Evolutionary conservation across 2,888 invertebrate species (phyloP).

Genomic region (Hypsopygia costalis): DNA sequence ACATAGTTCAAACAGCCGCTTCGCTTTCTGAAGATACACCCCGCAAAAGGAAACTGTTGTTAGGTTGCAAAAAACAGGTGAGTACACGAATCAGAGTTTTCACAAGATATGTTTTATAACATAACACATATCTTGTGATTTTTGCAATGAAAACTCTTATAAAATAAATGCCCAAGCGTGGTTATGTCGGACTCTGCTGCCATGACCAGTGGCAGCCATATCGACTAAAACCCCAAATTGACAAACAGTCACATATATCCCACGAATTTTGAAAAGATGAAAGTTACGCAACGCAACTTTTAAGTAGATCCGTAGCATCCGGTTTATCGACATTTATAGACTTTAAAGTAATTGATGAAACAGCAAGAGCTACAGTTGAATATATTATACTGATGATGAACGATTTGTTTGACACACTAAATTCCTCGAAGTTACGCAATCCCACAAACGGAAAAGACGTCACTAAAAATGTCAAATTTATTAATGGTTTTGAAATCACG

Average conservation of each 20-base stretch:
- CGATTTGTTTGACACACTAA: constrained; percentile 8
- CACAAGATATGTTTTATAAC: no score
- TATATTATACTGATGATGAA: constrained; percentile 16
- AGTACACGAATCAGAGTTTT: neutral
- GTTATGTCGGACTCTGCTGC: no score
- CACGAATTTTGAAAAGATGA: neutral
- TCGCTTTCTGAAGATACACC: constrained; percentile 5
- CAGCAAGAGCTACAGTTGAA: constrained; percentile 14
- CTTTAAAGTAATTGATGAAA: constrained; percentile 12
- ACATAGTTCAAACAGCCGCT: constrained; percentile 6
- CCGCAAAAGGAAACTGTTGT: constrained; percentile 7
- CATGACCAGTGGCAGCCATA: no score
- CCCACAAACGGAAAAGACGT: constrained; percentile 1
- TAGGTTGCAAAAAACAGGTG: constrained; percentile 2
- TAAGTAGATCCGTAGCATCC: constrained; percentile 22
- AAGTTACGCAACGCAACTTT: constrained; percentile 23
- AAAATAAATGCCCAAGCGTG: no score
- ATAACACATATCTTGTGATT: no score
- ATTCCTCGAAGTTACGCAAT: constrained; percentile 3
- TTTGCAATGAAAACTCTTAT: no score
- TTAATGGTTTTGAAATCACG: constrained; percentile 10
- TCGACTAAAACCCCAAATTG: constrained; percentile 10
- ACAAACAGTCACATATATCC: constrained; percentile 19
- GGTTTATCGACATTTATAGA: constrained; percentile 15
- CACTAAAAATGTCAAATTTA: constrained; percentile 5